These are phyloP conservation scores for Drosophila setifemur DNA, from an alignment of 1,140 invertebrate species.

Conservation along the genomic window DNA sequence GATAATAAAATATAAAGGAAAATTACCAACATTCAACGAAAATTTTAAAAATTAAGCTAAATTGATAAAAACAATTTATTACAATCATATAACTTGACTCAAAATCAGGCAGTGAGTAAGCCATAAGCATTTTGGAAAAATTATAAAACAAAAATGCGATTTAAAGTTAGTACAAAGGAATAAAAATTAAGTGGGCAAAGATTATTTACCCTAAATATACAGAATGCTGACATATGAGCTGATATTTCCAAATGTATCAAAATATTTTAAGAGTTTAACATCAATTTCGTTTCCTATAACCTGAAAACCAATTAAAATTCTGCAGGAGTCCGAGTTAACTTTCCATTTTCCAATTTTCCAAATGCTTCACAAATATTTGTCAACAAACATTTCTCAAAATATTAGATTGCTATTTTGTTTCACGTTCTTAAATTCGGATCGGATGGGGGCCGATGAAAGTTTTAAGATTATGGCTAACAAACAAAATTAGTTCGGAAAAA, in stretches of 20 bases:
- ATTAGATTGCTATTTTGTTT: conserved; percentile 6
- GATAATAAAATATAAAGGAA: conserved; percentile 1
- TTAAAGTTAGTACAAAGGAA: no score
- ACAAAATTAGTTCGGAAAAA: background rate
- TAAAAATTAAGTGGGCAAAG: no score
- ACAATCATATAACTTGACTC: no score
- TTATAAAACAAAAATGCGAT: no score
- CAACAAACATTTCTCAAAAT: conserved; percentile 26
- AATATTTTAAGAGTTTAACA: background rate
- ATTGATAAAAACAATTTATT: background rate
- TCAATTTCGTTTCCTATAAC: conserved; percentile 5
- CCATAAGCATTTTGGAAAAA: no score
- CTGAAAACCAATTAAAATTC: conserved; percentile 31
- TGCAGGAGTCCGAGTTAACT: conserved; percentile 4
- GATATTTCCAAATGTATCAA: no score
- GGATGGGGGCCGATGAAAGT: conserved; percentile 17
- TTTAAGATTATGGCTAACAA: conserved; percentile 7
- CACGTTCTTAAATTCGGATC: background rate
- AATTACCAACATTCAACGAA: no score
- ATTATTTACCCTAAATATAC: no score
- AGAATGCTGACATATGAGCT: no score
- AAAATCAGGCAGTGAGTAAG: no score
- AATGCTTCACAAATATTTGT: conserved; percentile 9
- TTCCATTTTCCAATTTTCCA: conserved; percentile 19
- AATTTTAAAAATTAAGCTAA: background rate